Evolutionary conservation across 1,140 invertebrate genomes (phyloP).

Genomic region (Bicyclus anynana): DNA sequence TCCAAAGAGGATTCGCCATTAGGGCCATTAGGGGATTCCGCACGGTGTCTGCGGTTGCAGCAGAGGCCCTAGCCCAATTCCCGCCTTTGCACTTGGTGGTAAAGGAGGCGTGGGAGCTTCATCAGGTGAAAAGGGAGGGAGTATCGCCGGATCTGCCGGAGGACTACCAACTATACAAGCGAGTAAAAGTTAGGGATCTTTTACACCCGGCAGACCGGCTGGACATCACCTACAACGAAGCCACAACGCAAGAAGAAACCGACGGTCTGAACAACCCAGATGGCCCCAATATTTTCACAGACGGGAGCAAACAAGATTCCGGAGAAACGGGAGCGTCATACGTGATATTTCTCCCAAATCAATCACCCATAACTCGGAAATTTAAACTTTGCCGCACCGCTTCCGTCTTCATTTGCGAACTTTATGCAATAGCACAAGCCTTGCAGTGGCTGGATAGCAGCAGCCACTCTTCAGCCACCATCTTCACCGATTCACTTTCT

Average conservation of each 20-base stretch:
- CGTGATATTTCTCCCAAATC: no score
- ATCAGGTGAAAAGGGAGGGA: background rate
- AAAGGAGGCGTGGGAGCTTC: background rate
- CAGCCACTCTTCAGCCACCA: no score
- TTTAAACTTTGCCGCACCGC: no score
- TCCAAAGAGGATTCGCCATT: conserved; percentile 1
- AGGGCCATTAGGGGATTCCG: background rate
- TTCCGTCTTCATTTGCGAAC: no score
- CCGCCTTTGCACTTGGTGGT: background rate
- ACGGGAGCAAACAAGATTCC: conserved; percentile 1
- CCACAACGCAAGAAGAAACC: background rate
- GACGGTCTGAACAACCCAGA: background rate
- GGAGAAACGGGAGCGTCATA: no score
- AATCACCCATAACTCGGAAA: no score
- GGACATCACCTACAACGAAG: background rate
- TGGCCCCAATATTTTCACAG: background rate
- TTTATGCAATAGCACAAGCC: no score
- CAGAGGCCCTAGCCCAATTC: background rate
- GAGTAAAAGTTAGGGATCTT: background rate
- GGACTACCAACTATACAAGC: background rate
- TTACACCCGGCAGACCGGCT: background rate
- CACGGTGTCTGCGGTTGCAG: background rate
- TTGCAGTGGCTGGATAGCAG: no score
- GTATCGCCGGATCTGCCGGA: background rate
- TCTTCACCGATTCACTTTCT: no score